phyloP scores from a whole-genome alignment of 2,113 vertebrate genomes.

The Lagopus muta region DNA sequence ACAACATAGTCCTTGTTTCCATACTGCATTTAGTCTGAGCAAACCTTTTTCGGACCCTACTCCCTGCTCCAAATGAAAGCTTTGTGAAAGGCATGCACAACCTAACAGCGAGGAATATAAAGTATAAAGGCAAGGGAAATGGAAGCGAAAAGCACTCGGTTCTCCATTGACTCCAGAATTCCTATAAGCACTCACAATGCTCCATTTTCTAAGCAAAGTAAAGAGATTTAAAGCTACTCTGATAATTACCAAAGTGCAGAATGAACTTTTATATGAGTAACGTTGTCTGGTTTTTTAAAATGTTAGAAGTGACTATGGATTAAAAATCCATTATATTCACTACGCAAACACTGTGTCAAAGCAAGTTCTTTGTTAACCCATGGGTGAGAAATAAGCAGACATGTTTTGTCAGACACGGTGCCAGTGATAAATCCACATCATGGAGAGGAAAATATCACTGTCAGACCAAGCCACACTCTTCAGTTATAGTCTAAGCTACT shows the following conservation, averaged over 20 bases:
- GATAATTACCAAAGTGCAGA: not conserved
- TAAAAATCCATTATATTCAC: not conserved
- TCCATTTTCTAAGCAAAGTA: not conserved
- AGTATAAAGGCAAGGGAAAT: not conserved
- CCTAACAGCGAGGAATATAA: not conserved
- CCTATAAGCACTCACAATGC: not conserved
- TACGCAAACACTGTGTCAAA: not conserved
- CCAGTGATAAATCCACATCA: not conserved
- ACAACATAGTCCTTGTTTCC: conserved; percentile 49
- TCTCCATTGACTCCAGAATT: not conserved
- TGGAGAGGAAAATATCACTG: not conserved
- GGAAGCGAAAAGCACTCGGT: not conserved
- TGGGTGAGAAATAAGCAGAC: not conserved
- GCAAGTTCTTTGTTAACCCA: not conserved
- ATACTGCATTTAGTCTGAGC: not conserved
- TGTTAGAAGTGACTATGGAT: not conserved
- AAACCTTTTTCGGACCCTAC: conserved; percentile 4
- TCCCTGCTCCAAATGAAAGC: not conserved
- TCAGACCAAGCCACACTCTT: not conserved
- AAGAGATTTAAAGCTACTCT: not conserved
- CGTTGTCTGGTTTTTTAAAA: not conserved
- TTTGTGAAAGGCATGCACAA: not conserved
- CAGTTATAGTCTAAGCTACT: not conserved
- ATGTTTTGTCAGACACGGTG: not conserved
- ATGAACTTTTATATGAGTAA: not conserved